Conservation (phyloP, 2,888 invertebrate species). For the Euplagia quadripunctaria region DNA sequence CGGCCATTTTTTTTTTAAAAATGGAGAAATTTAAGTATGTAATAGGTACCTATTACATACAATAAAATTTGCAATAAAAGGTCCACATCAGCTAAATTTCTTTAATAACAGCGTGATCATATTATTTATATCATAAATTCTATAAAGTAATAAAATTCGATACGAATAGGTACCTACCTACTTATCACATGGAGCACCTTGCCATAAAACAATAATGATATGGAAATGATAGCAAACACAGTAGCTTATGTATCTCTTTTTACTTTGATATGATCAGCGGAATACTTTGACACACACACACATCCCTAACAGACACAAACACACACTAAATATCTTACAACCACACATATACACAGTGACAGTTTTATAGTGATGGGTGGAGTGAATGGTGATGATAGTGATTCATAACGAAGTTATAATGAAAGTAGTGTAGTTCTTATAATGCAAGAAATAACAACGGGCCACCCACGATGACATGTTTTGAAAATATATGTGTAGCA, state of each 20-base stretch:
- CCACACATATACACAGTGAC: not conserved
- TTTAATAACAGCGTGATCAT: not conserved
- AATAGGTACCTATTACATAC: too few species aligned
- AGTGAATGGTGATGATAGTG: not conserved
- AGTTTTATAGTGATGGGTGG: not conserved
- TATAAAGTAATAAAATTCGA: conserved; percentile 4
- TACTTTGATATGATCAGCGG: not conserved
- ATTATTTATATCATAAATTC: conserved; percentile 2
- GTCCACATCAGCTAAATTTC: not conserved
- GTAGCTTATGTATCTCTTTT: not conserved
- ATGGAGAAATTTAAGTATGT: too few species aligned
- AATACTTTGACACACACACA: not conserved
- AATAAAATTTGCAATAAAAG: too few species aligned
- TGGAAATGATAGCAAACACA: conserved; percentile 1
- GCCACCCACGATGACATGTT: conserved; percentile 13
- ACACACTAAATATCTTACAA: not conserved
- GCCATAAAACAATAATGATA: conserved; percentile 14
- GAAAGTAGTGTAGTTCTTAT: not conserved
- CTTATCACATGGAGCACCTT: conserved; percentile 1
- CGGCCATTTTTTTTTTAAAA: not conserved
- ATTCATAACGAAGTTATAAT: not conserved
- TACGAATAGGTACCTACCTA: not conserved
- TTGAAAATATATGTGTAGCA: not conserved
- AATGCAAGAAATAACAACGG: not conserved
- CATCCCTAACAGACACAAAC: not conserved